phyloP scores from a whole-genome alignment of 2,113 vertebrate species.

The Solenodon paradoxus region DNA sequence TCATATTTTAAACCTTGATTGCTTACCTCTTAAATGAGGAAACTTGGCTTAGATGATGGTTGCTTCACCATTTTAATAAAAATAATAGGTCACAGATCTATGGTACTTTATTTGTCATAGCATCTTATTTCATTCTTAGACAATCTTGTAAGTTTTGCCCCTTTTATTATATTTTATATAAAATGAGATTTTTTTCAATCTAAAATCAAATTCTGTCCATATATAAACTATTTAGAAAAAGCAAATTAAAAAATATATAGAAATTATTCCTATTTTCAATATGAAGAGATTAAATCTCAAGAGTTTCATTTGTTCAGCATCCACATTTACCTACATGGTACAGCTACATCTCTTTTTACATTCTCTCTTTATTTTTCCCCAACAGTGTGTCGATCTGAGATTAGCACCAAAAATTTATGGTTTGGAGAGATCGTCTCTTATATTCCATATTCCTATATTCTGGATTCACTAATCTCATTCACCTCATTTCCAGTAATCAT shows the following conservation, averaged over 20 bases:
- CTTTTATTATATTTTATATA: background rate
- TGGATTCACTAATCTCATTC: background rate
- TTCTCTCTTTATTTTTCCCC: background rate
- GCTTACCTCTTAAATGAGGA: background rate
- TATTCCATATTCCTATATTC: background rate
- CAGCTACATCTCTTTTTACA: background rate
- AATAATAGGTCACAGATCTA: background rate
- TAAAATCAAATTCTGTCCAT: background rate
- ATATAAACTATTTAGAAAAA: background rate
- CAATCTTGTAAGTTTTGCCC: background rate
- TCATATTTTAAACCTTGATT: background rate
- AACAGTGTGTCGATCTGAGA: background rate
- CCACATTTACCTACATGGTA: background rate
- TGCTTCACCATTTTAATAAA: background rate
- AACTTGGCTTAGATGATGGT: background rate
- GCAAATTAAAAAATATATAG: background rate
- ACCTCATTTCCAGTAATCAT: background rate
- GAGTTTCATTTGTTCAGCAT: background rate
- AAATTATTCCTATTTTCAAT: background rate
- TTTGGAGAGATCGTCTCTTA: background rate
- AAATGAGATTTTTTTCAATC: background rate
- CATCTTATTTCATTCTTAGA: background rate
- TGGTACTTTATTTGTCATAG: background rate
- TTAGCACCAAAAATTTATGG: background rate
- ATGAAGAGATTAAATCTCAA: background rate